Evolutionary conservation across 1,140 invertebrate genomes (phyloP).

Genomic region (Drosophila sp.): DNA sequence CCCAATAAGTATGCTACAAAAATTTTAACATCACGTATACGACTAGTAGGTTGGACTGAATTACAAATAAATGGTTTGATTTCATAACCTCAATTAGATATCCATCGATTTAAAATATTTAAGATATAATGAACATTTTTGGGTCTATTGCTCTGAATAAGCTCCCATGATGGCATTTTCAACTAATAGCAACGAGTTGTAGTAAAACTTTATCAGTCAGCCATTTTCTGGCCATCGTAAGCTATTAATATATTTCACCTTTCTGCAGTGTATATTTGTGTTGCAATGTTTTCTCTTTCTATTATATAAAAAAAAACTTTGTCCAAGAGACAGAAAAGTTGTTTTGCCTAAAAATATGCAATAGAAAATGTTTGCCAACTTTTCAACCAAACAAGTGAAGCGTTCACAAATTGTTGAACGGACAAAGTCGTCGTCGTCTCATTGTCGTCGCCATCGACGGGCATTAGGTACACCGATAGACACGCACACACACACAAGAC

Average conservation of each 20-base stretch:
- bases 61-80: too few relatives aligned
- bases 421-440: conserved; percentile 10
- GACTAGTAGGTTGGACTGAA: too few relatives aligned
- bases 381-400: conserved; percentile 55
- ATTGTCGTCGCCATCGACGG: conserved; percentile 7
- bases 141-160: too few relatives aligned
- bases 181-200: too few relatives aligned
- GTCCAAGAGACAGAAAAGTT: conserved; percentile 30
- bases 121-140: too few relatives aligned
- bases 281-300: conserved; percentile 4
- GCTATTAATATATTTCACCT: conserved; percentile 13
- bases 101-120: too few relatives aligned
- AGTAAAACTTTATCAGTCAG: too few relatives aligned
- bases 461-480: conserved; percentile 48
- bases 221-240: not conserved
- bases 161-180: too few relatives aligned
- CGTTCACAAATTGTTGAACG: conserved; percentile 54
- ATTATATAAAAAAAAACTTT: conserved; percentile 27
- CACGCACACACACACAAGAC: conserved; percentile 30
- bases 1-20: too few relatives aligned
- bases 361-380: conserved; percentile 59
- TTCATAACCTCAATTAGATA: too few relatives aligned
- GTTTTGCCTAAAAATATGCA: conserved; percentile 49
- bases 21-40: too few relatives aligned
- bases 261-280: conserved; percentile 15